Percentiles rank a stretch among this genome's conserved stretches.
These are phyloP conservation scores for Himalopsyche anomala DNA, from an alignment of 2,888 invertebrate genomes.

Conservation along the genomic window DNA sequence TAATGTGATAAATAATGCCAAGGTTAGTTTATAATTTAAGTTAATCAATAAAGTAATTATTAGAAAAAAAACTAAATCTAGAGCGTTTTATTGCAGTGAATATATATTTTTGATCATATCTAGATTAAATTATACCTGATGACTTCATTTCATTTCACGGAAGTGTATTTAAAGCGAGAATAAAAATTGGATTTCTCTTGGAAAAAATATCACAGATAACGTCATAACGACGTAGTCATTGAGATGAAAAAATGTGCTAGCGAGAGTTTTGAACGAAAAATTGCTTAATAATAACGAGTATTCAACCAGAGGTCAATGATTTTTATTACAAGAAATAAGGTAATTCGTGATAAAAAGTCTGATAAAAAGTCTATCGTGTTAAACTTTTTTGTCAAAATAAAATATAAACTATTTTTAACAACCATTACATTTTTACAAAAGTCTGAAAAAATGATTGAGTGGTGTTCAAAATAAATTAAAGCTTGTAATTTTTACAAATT, in stretches of 20 bases:
- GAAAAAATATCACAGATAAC: neutral
- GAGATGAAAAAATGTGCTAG: neutral
- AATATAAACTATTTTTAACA: no score
- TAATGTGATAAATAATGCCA: no score
- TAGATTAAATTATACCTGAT: neutral
- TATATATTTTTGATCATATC: neutral
- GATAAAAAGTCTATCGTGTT: no score
- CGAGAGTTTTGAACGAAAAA: neutral
- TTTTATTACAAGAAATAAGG: neutral
- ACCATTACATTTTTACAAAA: no score
- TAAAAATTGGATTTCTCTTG: neutral
- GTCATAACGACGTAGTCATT: constrained; percentile 8
- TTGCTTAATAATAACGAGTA: constrained; percentile 10
- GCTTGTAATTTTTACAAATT: no score
- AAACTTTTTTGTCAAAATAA: no score
- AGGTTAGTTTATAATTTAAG: no score
- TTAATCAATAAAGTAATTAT: no score
- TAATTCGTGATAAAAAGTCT: neutral
- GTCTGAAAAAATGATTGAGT: no score
- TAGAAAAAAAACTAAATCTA: no score
- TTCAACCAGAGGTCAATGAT: constrained; percentile 15
- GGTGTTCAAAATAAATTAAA: no score
- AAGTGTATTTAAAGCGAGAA: neutral
- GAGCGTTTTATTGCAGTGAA: no score
- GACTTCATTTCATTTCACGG: constrained; percentile 5